These are phyloP conservation scores for Eucriotettix oculatus DNA, from an alignment of 2,888 invertebrate species.

Conservation along the genomic window DNA sequence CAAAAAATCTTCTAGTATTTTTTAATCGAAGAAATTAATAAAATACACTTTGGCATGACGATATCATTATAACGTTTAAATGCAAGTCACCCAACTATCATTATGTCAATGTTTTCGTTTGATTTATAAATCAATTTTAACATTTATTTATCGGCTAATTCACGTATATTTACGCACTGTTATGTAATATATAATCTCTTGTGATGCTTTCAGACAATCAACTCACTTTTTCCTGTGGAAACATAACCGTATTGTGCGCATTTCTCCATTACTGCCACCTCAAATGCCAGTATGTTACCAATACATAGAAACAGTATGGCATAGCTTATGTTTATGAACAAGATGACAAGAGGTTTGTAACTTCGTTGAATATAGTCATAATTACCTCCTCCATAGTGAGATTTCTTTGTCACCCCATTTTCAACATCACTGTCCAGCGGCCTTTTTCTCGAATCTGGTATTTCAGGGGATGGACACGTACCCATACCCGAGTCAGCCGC, in stretches of 20 bases:
- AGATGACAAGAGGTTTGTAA: no score
- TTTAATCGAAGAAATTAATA: no score
- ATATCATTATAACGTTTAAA: no score
- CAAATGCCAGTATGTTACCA: not conserved
- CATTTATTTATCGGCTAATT: no score
- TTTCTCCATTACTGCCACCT: not conserved
- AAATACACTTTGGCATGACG: no score
- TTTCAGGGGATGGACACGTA: conserved; percentile 86
- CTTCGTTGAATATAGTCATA: not conserved
- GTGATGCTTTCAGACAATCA: no score
- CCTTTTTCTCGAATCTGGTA: conserved; percentile 77
- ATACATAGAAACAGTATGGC: not conserved
- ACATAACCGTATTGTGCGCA: not conserved
- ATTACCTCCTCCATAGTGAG: conserved; percentile 78
- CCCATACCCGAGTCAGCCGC: conserved; percentile 88
- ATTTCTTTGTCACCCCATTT: conserved; percentile 76
- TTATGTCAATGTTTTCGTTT: not conserved
- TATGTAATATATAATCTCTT: no score
- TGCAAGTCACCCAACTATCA: not conserved
- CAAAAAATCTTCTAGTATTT: no score
- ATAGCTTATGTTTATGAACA: conserved; percentile 7
- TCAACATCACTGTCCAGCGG: conserved; percentile 75
- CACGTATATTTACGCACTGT: no score
- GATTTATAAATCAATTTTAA: no score
- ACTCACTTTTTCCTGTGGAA: not conserved